These are phyloP conservation scores for Sebastolobus altivelis DNA, from an alignment of 2,797 vertebrate genomes.

Conservation along the genomic window DNA sequence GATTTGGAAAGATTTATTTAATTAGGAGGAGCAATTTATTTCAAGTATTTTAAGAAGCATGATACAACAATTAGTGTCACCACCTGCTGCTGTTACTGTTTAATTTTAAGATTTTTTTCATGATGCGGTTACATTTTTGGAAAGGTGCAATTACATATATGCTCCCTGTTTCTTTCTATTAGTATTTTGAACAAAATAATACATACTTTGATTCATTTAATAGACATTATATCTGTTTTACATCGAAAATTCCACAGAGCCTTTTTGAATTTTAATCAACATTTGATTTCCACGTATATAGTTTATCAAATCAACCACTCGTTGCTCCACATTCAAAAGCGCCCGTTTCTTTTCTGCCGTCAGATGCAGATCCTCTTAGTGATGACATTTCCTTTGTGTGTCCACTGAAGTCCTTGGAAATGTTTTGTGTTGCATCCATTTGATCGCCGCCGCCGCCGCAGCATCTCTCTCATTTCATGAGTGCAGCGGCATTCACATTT, in stretches of 20 bases:
- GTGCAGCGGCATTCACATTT: slow-evolving; percentile 75
- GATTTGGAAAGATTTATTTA: slow-evolving; percentile 1
- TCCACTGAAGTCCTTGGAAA: slow-evolving; percentile 73
- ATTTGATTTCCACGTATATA: slow-evolving; percentile 30
- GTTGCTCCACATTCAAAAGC: slow-evolving; percentile 39
- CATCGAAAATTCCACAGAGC: not conserved
- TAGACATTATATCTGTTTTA: slow-evolving; percentile 11
- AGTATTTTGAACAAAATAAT: not conserved
- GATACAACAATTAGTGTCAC: slow-evolving; percentile 6
- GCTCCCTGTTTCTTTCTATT: not conserved
- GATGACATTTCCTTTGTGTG: slow-evolving; percentile 77
- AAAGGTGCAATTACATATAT: not conserved
- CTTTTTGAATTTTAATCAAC: slow-evolving; percentile 27
- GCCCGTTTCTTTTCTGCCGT: slow-evolving; percentile 18
- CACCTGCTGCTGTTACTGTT: slow-evolving; percentile 20
- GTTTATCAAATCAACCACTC: slow-evolving; percentile 59
- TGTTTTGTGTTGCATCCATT: slow-evolving; percentile 72
- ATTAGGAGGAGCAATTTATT: not conserved
- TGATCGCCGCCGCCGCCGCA: slow-evolving; percentile 35
- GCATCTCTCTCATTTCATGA: slow-evolving; percentile 78
- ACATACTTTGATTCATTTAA: not conserved
- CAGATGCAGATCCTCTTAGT: slow-evolving; percentile 63
- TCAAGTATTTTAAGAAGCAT: not conserved
- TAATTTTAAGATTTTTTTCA: not conserved
- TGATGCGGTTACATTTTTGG: not conserved